Conservation (phyloP, 1,140 invertebrate genomes). For the Hermatobates lingyangjiaoensis region DNA sequence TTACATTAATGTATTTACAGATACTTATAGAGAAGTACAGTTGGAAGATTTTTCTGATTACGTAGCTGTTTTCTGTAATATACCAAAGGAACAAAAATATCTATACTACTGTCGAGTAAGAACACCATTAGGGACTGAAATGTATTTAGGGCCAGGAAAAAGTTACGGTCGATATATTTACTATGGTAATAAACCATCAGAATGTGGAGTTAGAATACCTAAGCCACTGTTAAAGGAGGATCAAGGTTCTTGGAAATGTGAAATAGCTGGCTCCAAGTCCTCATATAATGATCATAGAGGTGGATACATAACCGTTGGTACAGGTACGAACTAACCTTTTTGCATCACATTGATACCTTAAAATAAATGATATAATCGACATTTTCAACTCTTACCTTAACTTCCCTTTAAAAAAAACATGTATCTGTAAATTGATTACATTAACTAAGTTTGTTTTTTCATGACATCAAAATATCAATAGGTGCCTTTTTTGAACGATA, state of each 20-base stretch:
- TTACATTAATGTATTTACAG: neutral
- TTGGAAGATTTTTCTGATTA: neutral
- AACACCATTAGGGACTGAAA: neutral
- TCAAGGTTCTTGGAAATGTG: neutral
- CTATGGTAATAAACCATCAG: neutral
- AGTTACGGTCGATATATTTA: neutral
- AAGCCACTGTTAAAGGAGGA: neutral
- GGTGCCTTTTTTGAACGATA: too few relatives aligned
- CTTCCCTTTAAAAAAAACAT: too few relatives aligned
- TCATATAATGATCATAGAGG: neutral
- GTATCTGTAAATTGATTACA: too few relatives aligned
- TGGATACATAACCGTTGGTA: neutral
- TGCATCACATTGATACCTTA: too few relatives aligned
- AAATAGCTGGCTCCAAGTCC: neutral
- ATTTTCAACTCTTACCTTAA: too few relatives aligned
- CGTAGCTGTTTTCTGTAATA: neutral
- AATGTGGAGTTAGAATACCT: neutral
- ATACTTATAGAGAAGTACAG: neutral
- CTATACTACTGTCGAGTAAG: neutral
- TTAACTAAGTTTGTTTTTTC: too few relatives aligned
- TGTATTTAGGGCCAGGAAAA: neutral
- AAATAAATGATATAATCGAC: too few relatives aligned
- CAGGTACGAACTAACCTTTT: neutral
- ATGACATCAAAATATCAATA: too few relatives aligned
- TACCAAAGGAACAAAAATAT: neutral